Percentiles rank a stretch among this genome's conserved stretches.
Evolutionary conservation across 2,113 vertebrate genomes (phyloP).

Genomic region (Charadrius vociferus): DNA sequence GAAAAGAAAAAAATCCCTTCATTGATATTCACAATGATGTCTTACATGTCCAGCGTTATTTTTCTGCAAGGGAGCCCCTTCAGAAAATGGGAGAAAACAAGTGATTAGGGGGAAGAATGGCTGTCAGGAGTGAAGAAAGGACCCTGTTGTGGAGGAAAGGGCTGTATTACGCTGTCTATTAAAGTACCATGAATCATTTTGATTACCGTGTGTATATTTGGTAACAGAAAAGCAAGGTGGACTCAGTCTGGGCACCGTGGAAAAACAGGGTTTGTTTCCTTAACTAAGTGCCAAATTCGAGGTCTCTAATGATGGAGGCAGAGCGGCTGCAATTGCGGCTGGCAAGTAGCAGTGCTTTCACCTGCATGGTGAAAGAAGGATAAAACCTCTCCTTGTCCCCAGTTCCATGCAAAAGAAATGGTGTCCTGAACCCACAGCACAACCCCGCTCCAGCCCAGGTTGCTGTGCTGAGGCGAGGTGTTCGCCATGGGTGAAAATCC

Average conservation of each 20-base stretch:
- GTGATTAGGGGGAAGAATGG: conserved; percentile 19
- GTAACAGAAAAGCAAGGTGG: not conserved
- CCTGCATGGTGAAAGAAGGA: not conserved
- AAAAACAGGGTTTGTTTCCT: not conserved
- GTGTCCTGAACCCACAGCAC: not conserved
- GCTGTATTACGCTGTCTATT: not conserved
- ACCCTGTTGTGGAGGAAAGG: not conserved
- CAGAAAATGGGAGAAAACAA: conserved; percentile 45
- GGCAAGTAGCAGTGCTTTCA: not conserved
- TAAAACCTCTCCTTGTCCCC: not conserved
- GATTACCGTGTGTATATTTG: not conserved
- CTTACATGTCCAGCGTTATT: conserved; percentile 40
- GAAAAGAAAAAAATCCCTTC: conserved; percentile 12
- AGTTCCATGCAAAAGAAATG: rapidly evolving
- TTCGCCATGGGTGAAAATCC: rapidly evolving
- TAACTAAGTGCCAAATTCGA: not conserved
- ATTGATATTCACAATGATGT: conserved; percentile 65
- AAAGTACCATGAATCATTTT: not conserved
- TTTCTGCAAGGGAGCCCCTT: conserved; percentile 34
- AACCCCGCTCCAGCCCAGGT: not conserved
- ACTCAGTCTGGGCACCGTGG: not conserved
- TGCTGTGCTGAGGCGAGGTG: not conserved
- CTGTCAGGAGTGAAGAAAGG: not conserved
- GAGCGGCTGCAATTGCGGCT: not conserved
- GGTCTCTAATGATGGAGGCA: not conserved